phyloP scores from a whole-genome alignment of 1,140 invertebrate species.

The Diabrotica virgifera region DNA sequence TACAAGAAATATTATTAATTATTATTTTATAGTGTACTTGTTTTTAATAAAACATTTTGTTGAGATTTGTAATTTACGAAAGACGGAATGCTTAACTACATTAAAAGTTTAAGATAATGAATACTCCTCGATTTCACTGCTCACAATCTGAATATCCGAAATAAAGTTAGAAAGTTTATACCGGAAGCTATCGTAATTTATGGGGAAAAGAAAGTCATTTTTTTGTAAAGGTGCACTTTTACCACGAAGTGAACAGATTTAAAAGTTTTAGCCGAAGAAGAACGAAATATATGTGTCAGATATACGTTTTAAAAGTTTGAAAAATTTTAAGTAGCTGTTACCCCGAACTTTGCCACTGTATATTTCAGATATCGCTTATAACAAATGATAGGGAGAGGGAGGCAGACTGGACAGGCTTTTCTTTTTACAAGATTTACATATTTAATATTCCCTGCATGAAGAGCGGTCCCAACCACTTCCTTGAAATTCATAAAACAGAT shows the following conservation, averaged over 20 bases:
- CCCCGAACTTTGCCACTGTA: not conserved
- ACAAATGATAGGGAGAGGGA: not conserved
- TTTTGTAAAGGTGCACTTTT: not conserved
- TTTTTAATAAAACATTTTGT: no score
- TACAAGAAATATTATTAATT: no score
- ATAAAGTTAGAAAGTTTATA: not conserved
- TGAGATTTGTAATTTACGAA: no score
- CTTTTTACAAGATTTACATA: not conserved
- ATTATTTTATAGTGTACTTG: no score
- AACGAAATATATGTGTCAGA: constrained; percentile 1
- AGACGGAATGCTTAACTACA: no score
- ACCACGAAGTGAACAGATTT: not conserved
- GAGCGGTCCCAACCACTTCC: no score
- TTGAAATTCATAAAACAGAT: no score
- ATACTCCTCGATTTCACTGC: no score
- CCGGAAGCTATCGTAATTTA: not conserved
- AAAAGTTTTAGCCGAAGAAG: not conserved
- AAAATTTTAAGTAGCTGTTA: not conserved
- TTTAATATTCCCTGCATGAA: no score
- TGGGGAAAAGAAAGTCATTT: not conserved
- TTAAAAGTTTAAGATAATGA: no score
- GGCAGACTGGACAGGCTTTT: not conserved
- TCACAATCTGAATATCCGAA: not conserved
- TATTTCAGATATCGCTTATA: not conserved
- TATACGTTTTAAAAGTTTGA: not conserved